A percentile compares a stretch with the other conserved stretches of the same genome.
phyloP scores from a whole-genome alignment of 30 jellyfish, hydroid and myxozoan genomes.

The Pelagia noctiluca region DNA sequence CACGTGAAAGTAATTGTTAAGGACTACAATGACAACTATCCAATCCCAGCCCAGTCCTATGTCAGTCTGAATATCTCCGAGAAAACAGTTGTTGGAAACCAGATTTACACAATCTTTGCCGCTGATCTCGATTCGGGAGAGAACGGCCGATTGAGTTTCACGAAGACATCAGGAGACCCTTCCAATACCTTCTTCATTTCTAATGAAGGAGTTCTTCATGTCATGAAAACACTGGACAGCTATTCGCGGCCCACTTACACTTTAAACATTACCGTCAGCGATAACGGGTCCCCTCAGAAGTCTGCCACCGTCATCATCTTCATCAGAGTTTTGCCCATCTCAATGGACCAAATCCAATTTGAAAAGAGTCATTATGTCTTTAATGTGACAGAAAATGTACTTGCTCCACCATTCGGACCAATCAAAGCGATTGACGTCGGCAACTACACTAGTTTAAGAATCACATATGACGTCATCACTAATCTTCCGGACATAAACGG shows the following conservation, averaged over 20 bases:
- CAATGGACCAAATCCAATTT: constrained; percentile 41
- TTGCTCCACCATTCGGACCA: background rate
- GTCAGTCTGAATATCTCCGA: constrained; percentile 63
- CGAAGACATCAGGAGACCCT: constrained; percentile 13
- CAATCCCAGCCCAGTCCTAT: constrained; percentile 39
- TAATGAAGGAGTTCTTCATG: constrained; percentile 50
- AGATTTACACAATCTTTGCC: constrained; percentile 48
- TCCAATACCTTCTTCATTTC: constrained; percentile 28
- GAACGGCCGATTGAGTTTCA: constrained; percentile 37
- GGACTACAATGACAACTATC: constrained; percentile 70
- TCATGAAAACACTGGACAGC: constrained; percentile 35
- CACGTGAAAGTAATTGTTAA: constrained; percentile 24
- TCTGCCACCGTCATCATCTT: constrained; percentile 26
- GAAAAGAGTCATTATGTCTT: constrained; percentile 35
- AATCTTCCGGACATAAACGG: constrained; percentile 28
- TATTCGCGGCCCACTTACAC: constrained; percentile 21
- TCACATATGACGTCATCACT: constrained; percentile 40
- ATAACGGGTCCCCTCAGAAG: constrained; percentile 53
- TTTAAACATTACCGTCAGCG: constrained; percentile 25
- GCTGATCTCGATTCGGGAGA: constrained; percentile 63
- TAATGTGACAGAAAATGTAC: constrained; percentile 32
- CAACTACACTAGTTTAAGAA: constrained; percentile 19
- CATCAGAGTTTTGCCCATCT: constrained; percentile 38
- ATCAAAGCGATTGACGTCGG: constrained; percentile 64
- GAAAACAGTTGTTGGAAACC: constrained; percentile 60